Base-by-base conservation (phyloP, 2,113 vertebrate species). In the Ursus arctos region DNA sequence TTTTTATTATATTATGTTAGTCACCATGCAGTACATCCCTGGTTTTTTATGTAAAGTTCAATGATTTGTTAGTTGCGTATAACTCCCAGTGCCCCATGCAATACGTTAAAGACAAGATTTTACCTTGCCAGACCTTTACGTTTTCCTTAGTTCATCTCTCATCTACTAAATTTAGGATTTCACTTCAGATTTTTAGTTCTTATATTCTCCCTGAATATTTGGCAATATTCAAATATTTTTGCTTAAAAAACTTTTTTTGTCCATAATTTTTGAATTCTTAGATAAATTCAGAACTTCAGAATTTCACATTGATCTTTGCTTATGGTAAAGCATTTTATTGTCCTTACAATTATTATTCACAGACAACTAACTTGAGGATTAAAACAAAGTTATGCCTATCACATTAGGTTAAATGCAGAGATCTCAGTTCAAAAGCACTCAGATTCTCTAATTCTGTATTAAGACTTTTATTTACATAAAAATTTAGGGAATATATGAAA, bases 401-500 rank as follows among this genome's bases (percentile, higher is more conserved):
- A 55, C 8, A 9, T 74, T 87, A 69, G 4, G 22, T 11, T 83
- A 28, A 79, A 77, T 43, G 16, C 5, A 92, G 40, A 94, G 21
- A 71, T 95, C 94, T 90, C 65, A 51, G 24, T 91, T 97, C 28
- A 79, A 85, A 95, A 91, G 21, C 55, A 76, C 28, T 92, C 33
- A 77, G 21, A 71, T 72, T 65, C 31, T 61, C 26, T 76, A 94
- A 67, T 80, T 84, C 33, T 81, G 12, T 43, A 19, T 63, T 69
- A 47, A n/a, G 2, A 76, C 4, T 84, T 79, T 72, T 33, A 65
- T 57, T 69, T 80, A 43, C 63, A 4, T 69, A 61, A 69, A 96
- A 90, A 86, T 0, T 7, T 74, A 88, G 0, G 9, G 19, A 2
- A 59, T 51, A 36, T 11, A 21, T 63, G 47, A 63, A 69, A 49